phyloP scores from a whole-genome alignment of 2,797 vertebrate genomes.

The Poeciliopsis turneri region DNA sequence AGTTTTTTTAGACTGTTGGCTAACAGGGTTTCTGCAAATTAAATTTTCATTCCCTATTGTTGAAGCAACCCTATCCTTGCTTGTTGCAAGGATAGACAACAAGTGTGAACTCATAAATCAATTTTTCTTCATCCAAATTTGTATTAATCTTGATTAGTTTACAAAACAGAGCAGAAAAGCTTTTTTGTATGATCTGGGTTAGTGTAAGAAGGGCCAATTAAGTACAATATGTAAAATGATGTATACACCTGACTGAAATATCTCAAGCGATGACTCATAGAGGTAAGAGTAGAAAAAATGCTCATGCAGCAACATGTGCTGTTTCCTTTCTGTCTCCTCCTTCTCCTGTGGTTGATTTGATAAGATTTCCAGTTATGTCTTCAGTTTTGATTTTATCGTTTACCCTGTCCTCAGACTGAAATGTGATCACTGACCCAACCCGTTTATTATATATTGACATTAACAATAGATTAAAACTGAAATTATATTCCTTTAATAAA shows the following conservation, averaged over 20 bases:
- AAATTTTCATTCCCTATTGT: background rate
- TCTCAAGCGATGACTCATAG: background rate
- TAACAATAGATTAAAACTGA: background rate
- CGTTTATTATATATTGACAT: background rate
- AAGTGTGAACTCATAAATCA: background rate
- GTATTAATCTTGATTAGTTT: background rate
- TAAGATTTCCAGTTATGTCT: background rate
- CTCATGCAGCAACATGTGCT: background rate
- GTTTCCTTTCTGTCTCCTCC: background rate
- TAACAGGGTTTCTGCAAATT: background rate
- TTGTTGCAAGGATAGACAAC: background rate
- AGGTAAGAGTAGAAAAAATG: background rate
- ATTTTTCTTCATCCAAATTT: background rate
- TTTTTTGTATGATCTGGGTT: background rate
- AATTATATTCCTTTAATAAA: background rate
- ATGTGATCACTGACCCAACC: background rate
- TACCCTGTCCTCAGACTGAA: background rate
- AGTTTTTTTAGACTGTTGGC: background rate
- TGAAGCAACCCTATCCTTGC: too few species aligned
- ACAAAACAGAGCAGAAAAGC: background rate
- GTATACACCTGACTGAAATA: background rate
- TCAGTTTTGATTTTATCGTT: background rate
- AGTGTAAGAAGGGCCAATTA: too few species aligned
- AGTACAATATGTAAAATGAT: background rate
- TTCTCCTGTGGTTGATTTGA: background rate